A percentile compares a stretch with the other conserved stretches of the same genome.
These are phyloP conservation scores for Andrena fulva DNA, from an alignment of 2,888 invertebrate species.

Conservation along the genomic window DNA sequence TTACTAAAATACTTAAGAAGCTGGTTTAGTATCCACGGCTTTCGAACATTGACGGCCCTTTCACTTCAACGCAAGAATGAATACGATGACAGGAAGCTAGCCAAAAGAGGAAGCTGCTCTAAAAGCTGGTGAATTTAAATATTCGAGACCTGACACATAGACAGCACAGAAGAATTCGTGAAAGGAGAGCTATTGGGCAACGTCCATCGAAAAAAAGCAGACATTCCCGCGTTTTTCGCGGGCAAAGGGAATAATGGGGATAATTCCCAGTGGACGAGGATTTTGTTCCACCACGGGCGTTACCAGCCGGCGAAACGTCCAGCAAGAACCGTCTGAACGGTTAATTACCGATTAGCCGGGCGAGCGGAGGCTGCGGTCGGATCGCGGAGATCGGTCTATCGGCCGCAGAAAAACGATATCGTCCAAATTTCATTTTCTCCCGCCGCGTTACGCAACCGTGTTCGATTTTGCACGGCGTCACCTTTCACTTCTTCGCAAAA, in stretches of 20 bases:
- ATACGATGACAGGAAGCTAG: too few relatives aligned
- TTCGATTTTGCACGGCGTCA: constrained; percentile 26
- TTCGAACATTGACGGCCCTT: too few relatives aligned
- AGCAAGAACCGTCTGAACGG: constrained; percentile 21
- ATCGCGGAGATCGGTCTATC: constrained; percentile 8
- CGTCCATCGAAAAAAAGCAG: not conserved
- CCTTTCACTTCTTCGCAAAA: constrained; percentile 56
- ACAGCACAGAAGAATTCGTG: not conserved
- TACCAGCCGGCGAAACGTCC: not conserved
- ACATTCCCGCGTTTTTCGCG: constrained; percentile 6
- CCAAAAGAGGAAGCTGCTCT: not conserved
- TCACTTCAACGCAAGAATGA: too few relatives aligned
- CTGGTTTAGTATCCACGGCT: not conserved
- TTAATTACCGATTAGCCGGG: constrained; percentile 43
- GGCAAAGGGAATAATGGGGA: constrained; percentile 11
- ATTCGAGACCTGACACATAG: not conserved
- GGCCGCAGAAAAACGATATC: constrained; percentile 23
- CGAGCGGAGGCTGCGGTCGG: constrained; percentile 17
- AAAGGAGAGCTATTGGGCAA: constrained; percentile 8
- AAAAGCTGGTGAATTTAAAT: not conserved
- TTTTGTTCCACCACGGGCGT: constrained; percentile 1
- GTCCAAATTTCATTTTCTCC: constrained; percentile 55
- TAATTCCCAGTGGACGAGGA: constrained; percentile 14
- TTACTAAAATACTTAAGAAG: not conserved
- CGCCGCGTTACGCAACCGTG: constrained; percentile 18